These are phyloP conservation scores for Gymnoscopelus braueri DNA, from an alignment of 2,797 vertebrate genomes.

Conservation along the genomic window DNA sequence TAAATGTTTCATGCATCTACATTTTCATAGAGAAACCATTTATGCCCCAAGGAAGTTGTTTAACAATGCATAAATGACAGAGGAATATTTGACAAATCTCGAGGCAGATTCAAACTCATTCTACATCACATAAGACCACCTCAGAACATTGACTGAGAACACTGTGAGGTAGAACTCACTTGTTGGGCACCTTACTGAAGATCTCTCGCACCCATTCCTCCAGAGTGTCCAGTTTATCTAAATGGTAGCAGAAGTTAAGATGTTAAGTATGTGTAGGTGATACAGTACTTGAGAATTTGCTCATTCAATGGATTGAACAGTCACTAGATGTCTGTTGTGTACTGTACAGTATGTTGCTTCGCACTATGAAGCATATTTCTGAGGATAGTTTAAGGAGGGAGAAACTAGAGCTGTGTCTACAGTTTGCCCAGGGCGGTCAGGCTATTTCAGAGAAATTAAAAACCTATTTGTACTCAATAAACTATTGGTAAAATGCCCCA, in stretches of 20 bases:
- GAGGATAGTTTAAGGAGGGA: not conserved
- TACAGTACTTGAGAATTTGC: too few relatives aligned
- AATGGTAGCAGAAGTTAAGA: conserved; percentile 38
- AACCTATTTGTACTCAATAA: too few relatives aligned
- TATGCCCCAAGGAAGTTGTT: too few relatives aligned
- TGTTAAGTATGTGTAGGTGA: too few relatives aligned
- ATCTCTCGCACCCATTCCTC: conserved; percentile 97
- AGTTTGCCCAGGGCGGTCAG: not conserved
- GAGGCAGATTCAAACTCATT: conserved; percentile 43
- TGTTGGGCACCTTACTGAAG: conserved; percentile 94
- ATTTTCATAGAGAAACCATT: too few relatives aligned
- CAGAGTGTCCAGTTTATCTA: conserved; percentile 94
- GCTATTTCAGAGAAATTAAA: too few relatives aligned
- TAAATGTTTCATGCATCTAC: too few relatives aligned
- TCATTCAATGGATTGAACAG: too few relatives aligned
- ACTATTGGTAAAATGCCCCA: not conserved
- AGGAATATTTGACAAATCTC: conserved; percentile 60
- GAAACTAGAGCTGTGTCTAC: not conserved
- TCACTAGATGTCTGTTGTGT: too few relatives aligned
- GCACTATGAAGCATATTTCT: not conserved
- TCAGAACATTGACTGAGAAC: conserved; percentile 49
- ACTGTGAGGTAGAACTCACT: conserved; percentile 83
- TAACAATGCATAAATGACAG: conserved; percentile 4
- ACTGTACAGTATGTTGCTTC: not conserved
- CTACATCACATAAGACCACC: conserved; percentile 35